A percentile compares a stretch with the other conserved stretches of the same genome.
These are phyloP conservation scores for Drosophila maculinotata DNA, from an alignment of 2,888 invertebrate species.

Conservation along the genomic window DNA sequence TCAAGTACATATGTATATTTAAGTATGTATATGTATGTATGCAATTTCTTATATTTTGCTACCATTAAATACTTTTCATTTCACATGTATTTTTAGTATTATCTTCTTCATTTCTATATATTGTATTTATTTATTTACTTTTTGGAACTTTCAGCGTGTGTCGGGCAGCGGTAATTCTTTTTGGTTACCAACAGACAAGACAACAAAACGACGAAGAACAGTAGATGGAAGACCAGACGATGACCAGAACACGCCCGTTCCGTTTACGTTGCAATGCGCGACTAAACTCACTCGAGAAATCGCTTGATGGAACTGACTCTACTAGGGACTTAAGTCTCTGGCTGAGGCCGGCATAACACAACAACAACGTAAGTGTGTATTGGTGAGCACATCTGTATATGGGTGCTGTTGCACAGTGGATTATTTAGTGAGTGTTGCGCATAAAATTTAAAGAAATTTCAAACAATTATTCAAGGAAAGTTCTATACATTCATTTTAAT, in stretches of 20 bases:
- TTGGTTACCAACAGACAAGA: conserved; percentile 36
- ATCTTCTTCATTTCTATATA: conserved; percentile 18
- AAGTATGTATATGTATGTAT: conserved; percentile 10
- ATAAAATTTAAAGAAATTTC: background rate
- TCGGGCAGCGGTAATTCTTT: conserved; percentile 14
- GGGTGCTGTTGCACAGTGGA: conserved; percentile 33
- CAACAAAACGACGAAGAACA: conserved; percentile 28
- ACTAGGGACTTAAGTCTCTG: conserved; percentile 41
- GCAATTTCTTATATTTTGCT: conserved; percentile 39
- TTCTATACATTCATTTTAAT: too few species aligned
- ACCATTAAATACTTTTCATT: conserved; percentile 6
- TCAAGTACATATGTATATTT: conserved; percentile 1
- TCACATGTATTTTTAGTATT: conserved; percentile 25
- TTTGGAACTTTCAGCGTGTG: conserved; percentile 36
- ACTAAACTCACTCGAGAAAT: conserved; percentile 60
- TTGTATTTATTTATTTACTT: conserved; percentile 49
- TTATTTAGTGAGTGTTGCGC: background rate
- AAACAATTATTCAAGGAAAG: too few species aligned
- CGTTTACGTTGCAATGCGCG: conserved; percentile 56
- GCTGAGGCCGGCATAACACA: conserved; percentile 43
- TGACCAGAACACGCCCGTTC: conserved; percentile 50
- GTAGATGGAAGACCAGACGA: conserved; percentile 17
- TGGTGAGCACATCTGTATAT: conserved; percentile 5
- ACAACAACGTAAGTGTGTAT: conserved; percentile 17
- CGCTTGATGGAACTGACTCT: conserved; percentile 50